Conservation (phyloP, 2,113 vertebrate species). For the Cichladusa arquata region DNA sequence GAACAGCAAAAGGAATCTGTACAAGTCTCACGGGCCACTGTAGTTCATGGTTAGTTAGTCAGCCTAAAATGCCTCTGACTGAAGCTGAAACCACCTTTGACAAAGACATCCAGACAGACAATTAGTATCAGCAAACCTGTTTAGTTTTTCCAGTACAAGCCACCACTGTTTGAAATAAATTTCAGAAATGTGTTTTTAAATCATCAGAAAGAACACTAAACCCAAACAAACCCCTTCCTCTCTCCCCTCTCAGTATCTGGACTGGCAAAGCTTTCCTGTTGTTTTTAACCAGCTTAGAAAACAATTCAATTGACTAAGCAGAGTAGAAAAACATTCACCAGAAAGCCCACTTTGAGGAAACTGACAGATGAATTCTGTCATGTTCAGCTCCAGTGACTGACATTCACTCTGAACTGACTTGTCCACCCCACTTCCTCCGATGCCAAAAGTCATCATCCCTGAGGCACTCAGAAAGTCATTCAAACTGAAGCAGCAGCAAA, state of each 20-base stretch:
- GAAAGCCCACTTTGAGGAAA: background rate
- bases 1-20: background rate
- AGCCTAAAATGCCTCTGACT: background rate
- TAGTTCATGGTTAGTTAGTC: background rate
- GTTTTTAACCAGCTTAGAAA: background rate
- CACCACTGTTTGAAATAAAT: background rate
- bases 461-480: background rate
- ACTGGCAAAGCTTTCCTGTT: background rate
- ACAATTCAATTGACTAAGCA: background rate
- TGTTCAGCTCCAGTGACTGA: background rate
- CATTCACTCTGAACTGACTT: background rate
- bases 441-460: background rate
- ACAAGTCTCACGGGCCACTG: background rate
- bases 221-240: fast-evolving
- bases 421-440: background rate
- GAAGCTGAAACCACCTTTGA: background rate
- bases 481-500: background rate
- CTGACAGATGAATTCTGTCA: background rate
- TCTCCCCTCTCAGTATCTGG: background rate
- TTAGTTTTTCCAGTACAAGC: background rate
- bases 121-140: background rate
- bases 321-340: background rate
- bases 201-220: background rate
- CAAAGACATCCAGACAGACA: background rate
- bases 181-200: background rate